A percentile compares a stretch with the other conserved stretches of the same genome.
These are phyloP conservation scores for Phalangium opilio DNA, from an alignment of 2,888 invertebrate species.

Conservation along the genomic window DNA sequence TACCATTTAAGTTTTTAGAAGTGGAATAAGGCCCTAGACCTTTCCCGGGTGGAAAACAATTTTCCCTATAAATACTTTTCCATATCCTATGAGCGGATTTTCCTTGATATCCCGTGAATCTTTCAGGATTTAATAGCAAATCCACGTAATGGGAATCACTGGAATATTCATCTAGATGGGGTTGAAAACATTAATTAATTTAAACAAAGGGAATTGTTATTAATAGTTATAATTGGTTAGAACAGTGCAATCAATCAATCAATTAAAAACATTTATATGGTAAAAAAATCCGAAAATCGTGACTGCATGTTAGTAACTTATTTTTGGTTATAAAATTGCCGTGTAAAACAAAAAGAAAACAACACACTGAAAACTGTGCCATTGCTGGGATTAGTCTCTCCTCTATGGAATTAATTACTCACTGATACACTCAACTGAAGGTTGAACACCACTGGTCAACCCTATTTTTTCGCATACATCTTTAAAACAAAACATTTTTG, in stretches of 20 bases:
- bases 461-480: too few relatives aligned
- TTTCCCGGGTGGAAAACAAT: constrained; percentile 55
- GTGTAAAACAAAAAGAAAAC: too few relatives aligned
- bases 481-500: too few relatives aligned
- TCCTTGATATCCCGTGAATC: constrained; percentile 93
- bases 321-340: too few relatives aligned
- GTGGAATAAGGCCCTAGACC: constrained; percentile 35
- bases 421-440: too few relatives aligned
- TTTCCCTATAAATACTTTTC: constrained; percentile 93
- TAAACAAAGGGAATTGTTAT: background rate
- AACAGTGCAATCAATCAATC: background rate
- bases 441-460: too few relatives aligned
- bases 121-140: constrained; percentile 83
- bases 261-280: background rate
- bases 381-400: too few relatives aligned
- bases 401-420: too few relatives aligned
- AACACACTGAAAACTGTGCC: too few relatives aligned
- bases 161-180: constrained; percentile 14
- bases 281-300: too few relatives aligned
- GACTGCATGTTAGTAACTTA: too few relatives aligned
- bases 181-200: background rate
- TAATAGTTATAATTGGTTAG: too few relatives aligned
- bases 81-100: constrained; percentile 87
- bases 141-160: constrained; percentile 74
- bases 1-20: constrained; percentile 38